These are phyloP conservation scores for Campylomormyrus tamandua DNA, from an alignment of 2,113 vertebrate species.

Conservation along the genomic window DNA sequence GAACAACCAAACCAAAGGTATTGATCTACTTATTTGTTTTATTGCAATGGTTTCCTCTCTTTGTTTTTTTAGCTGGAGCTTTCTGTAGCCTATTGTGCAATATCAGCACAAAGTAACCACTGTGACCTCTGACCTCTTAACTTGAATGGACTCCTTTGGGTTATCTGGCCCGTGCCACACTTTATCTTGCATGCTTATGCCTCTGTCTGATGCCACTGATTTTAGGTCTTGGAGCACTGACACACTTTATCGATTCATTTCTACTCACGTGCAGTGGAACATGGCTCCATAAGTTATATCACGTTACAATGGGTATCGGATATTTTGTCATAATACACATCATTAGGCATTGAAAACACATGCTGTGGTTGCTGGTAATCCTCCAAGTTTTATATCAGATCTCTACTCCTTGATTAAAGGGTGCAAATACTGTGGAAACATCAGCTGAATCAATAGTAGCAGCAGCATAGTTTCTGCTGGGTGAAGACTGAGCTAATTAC, in stretches of 20 bases:
- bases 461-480: background rate
- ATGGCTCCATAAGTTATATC: background rate
- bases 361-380: background rate
- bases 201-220: background rate
- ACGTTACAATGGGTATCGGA: background rate
- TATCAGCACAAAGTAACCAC: background rate
- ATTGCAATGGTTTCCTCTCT: background rate
- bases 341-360: background rate
- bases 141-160: background rate
- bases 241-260: background rate
- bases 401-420: background rate
- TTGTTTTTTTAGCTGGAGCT: background rate
- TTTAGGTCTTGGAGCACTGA: background rate
- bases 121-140: background rate
- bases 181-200: background rate
- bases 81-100: background rate
- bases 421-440: background rate
- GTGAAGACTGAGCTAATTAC: constrained; percentile 3
- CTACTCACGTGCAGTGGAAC: background rate
- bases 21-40: constrained; percentile 25
- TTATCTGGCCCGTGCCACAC: background rate
- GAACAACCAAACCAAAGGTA: constrained; percentile 80
- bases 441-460: background rate
- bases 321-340: background rate
- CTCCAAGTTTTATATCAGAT: background rate